These are phyloP conservation scores for Bubalus kerabau DNA, from an alignment of 2,113 vertebrate genomes.

Conservation along the genomic window DNA sequence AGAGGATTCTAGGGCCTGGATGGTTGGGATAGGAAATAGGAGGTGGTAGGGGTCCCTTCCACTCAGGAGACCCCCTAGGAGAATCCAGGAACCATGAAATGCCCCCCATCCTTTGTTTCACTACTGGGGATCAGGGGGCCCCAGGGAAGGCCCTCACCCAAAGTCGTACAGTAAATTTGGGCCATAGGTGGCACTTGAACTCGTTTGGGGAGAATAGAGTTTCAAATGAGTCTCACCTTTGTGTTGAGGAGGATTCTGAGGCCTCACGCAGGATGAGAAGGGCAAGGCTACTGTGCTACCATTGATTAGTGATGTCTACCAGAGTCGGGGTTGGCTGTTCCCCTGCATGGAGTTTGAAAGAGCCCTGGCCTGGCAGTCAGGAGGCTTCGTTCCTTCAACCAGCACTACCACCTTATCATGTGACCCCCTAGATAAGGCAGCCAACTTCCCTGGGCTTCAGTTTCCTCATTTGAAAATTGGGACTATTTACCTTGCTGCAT, in stretches of 20 bases:
- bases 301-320: background rate
- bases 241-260: background rate
- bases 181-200: background rate
- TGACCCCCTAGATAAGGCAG: background rate
- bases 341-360: background rate
- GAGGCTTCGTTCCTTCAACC: background rate
- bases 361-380: background rate
- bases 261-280: background rate
- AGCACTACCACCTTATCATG: background rate
- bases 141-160: background rate
- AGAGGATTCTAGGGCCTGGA: background rate
- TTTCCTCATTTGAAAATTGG: background rate
- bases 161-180: background rate
- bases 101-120: background rate
- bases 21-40: background rate
- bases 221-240: background rate
- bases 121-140: no score
- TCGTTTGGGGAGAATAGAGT: background rate
- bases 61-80: background rate
- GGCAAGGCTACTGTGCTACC: background rate
- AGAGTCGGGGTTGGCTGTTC: background rate
- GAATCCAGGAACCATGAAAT: background rate
- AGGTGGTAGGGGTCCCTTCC: background rate
- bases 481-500: background rate
- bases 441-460: background rate